phyloP scores from a whole-genome alignment of 2,888 invertebrate species.

The Alentia gelatinosa region DNA sequence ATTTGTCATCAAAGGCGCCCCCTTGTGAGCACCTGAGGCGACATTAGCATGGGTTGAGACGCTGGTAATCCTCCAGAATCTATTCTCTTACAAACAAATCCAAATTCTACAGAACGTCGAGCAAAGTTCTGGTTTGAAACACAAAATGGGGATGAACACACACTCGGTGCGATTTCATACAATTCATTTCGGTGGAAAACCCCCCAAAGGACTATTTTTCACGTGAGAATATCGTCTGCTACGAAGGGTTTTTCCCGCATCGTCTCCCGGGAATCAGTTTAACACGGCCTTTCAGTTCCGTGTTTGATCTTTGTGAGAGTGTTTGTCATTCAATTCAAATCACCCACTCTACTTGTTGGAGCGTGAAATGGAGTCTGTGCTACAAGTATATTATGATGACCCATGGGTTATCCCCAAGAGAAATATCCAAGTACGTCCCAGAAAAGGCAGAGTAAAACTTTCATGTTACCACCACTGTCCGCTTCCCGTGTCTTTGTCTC shows the following conservation, averaged over 20 bases:
- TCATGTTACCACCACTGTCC: no score
- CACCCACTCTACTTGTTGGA: neutral
- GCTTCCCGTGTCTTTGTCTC: no score
- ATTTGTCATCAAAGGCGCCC: constrained; percentile 26
- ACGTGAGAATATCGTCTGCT: neutral
- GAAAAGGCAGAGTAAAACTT: neutral
- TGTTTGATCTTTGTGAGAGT: neutral
- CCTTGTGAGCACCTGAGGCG: neutral
- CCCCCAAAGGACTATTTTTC: neutral
- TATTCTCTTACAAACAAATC: neutral
- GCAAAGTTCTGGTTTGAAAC: neutral
- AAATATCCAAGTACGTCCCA: neutral
- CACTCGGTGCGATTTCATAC: neutral
- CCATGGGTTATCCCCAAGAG: neutral
- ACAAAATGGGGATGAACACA: neutral
- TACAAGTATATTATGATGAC: neutral
- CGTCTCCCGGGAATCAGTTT: neutral
- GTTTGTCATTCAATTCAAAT: constrained; percentile 26
- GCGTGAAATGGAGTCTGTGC: constrained; percentile 7
- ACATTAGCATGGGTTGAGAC: neutral
- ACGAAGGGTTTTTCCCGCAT: neutral
- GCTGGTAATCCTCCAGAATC: neutral
- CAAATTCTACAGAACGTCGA: neutral
- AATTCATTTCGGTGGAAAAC: neutral
- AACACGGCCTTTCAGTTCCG: neutral